These are phyloP conservation scores for Darevskia nairensis DNA, from an alignment of 2,797 vertebrate genomes.

Conservation along the genomic window DNA sequence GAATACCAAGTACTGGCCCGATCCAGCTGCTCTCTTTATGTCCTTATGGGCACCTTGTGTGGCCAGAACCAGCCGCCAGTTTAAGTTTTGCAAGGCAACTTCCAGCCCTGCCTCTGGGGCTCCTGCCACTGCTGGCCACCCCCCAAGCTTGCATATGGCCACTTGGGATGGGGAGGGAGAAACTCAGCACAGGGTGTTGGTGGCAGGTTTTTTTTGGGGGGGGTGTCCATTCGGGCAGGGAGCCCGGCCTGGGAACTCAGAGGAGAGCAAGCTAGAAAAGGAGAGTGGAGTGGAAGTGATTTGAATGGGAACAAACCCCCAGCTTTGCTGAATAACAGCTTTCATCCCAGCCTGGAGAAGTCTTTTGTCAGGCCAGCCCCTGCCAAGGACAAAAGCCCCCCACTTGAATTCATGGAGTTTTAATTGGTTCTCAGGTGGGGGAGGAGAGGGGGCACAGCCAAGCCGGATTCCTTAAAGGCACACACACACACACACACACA, in stretches of 20 bases:
- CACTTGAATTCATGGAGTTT: constrained; percentile 84
- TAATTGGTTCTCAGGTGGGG: constrained; percentile 87
- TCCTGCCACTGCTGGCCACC: fast-evolving
- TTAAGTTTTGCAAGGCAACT: not conserved
- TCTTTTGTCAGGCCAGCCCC: constrained; percentile 83
- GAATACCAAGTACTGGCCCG: too few relatives aligned
- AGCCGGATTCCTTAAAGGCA: constrained; percentile 82
- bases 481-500: constrained; percentile 71
- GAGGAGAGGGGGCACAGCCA: constrained; percentile 80
- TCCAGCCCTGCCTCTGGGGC: not conserved
- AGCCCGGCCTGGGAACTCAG: constrained; percentile 75
- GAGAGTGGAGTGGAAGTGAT: constrained; percentile 80
- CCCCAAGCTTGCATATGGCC: constrained; percentile 28
- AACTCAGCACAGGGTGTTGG: constrained; percentile 33
- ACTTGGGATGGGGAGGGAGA: constrained; percentile 61
- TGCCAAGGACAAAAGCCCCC: constrained; percentile 84
- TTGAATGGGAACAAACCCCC: constrained; percentile 79
- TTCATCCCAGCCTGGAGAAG: constrained; percentile 82
- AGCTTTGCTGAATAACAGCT: constrained; percentile 81
- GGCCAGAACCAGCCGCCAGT: not conserved
- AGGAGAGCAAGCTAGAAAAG: constrained; percentile 67
- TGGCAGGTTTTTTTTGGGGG: too few relatives aligned
- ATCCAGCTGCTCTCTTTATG: not conserved
- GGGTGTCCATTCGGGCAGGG: constrained; percentile 47
- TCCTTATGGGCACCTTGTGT: too few relatives aligned